Conservation (phyloP, 2,888 invertebrate species). For the Xanthorhoe spadicearia region DNA sequence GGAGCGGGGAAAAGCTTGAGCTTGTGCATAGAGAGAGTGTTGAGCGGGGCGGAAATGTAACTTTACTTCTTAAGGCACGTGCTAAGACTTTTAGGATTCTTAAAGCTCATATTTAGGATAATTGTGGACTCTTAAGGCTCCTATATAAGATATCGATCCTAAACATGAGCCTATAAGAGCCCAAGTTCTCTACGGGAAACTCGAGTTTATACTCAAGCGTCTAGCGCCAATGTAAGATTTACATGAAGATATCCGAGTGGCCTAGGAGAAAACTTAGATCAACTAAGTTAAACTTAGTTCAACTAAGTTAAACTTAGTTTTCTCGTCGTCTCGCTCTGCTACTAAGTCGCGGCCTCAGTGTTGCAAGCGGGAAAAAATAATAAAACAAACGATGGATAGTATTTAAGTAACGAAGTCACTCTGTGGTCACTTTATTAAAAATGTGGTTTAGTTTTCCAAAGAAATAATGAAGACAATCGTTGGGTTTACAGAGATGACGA, state of each 20-base stretch:
- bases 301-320: no score
- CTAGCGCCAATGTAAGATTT: no score
- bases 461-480: conserved; percentile 23
- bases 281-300: no score
- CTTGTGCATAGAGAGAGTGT: not conserved
- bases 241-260: no score
- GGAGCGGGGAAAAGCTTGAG: conserved; percentile 8
- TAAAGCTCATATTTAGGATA: no score
- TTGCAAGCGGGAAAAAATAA: conserved; percentile 50
- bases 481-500: conserved; percentile 9
- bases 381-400: conserved; percentile 42
- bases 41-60: conserved; percentile 4
- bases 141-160: no score
- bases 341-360: conserved; percentile 16
- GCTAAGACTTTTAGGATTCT: no score
- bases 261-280: no score
- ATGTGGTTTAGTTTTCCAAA: conserved; percentile 22
- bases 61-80: not conserved
- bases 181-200: no score
- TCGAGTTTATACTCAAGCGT: no score
- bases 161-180: no score
- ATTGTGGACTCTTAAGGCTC: no score
- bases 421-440: conserved; percentile 37
- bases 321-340: not conserved
- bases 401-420: conserved; percentile 33